Percentiles rank a stretch among this genome's conserved stretches.
Conservation (phyloP, 53 echinoderm and acorn worm species). For the Crossaster papposus region DNA sequence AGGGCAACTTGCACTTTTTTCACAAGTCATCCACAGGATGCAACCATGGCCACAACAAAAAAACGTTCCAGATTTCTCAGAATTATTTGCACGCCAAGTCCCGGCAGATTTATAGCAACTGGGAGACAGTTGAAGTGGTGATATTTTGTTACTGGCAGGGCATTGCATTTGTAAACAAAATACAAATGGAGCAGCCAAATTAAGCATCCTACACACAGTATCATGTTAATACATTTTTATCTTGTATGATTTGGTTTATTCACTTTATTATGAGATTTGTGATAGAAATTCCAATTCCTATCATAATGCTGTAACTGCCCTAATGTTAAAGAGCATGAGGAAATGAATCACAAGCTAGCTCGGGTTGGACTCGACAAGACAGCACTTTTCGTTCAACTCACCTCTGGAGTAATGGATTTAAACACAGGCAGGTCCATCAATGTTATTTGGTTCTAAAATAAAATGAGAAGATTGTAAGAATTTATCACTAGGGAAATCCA, state of each 20-base stretch:
- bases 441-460: slow-evolving; percentile 87
- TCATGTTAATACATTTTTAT: too few relatives aligned
- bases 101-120: not conserved
- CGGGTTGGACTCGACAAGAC: too few relatives aligned
- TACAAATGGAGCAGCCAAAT: not conserved
- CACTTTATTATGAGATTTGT: too few relatives aligned
- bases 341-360: too few relatives aligned
- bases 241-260: too few relatives aligned
- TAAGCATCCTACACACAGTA: not conserved
- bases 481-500: not conserved
- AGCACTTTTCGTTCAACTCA: slow-evolving; percentile 47
- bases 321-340: too few relatives aligned
- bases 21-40: not conserved
- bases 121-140: not conserved
- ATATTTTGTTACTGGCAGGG: not conserved
- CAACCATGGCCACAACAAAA: not conserved
- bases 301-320: too few relatives aligned
- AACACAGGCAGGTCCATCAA: slow-evolving; percentile 86
- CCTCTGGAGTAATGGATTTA: slow-evolving; percentile 94
- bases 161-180: not conserved
- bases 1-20: not conserved
- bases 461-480: not conserved
- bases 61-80: not conserved
- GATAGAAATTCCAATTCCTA: too few relatives aligned
- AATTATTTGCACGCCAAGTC: not conserved